A percentile compares a stretch with the other conserved stretches of the same genome.
Evolutionary conservation across 2,888 invertebrate species (phyloP).

Genomic region (Caenorhabditis uteleia): DNA sequence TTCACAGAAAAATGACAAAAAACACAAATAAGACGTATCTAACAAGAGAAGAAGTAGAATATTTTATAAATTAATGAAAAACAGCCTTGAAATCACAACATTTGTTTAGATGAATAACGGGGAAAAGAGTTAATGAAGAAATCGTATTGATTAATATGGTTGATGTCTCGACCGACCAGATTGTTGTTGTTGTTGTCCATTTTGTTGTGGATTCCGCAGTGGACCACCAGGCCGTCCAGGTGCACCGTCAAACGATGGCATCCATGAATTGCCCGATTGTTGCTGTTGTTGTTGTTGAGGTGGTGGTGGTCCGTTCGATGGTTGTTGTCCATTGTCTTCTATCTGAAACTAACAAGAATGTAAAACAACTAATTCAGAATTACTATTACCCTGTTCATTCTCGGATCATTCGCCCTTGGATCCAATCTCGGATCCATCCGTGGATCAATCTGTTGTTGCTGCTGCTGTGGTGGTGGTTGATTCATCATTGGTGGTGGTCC

Average conservation of each 20-base stretch:
- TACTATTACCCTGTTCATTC: conserved; percentile 8
- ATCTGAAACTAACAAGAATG: conserved; percentile 9
- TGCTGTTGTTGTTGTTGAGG: too few species aligned
- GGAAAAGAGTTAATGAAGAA: neutral
- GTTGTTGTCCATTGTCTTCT: conserved; percentile 1
- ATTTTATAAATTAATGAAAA: too few species aligned
- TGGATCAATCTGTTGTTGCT: neutral
- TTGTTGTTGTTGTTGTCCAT: neutral
- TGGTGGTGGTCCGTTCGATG: neutral
- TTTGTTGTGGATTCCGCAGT: neutral
- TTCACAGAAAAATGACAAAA: too few species aligned
- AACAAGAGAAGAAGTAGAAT: too few species aligned
- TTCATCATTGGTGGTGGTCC: neutral
- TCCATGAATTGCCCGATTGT: conserved; percentile 12
- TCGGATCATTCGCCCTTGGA: conserved; percentile 24
- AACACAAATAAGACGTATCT: too few species aligned
- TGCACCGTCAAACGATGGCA: conserved; percentile 27
- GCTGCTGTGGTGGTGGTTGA: conserved; percentile 1
- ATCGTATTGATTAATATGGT: conserved; percentile 5
- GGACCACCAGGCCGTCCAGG: too few species aligned
- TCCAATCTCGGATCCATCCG: conserved; percentile 12
- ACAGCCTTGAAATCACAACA: too few species aligned
- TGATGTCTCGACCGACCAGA: conserved; percentile 9
- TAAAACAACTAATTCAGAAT: too few species aligned
- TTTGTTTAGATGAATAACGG: neutral